Conservation (phyloP, 2,888 invertebrate genomes). For the Gasteruption jaculator region DNA sequence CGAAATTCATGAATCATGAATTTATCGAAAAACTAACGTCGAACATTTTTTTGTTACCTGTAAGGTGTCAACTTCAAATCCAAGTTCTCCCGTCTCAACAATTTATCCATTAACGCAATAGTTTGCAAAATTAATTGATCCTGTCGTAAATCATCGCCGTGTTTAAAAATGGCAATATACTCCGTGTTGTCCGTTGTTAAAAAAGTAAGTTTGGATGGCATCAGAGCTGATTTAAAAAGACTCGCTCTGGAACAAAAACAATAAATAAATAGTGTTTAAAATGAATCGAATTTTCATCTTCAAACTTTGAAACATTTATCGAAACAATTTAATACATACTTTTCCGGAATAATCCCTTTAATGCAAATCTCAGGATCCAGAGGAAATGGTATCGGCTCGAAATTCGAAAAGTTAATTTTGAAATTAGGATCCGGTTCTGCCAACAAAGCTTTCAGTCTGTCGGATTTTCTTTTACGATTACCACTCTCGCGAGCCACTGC, state of each 20-base stretch:
- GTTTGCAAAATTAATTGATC: conserved; percentile 97
- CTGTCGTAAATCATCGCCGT: conserved; percentile 95
- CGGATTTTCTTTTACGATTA: conserved; percentile 87
- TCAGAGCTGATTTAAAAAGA: conserved; percentile 92
- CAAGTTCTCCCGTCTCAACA: conserved; percentile 88
- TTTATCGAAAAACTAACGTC: background rate
- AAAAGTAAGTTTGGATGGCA: conserved; percentile 91
- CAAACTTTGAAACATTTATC: background rate
- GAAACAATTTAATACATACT: conserved; percentile 53
- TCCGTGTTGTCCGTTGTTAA: conserved; percentile 74
- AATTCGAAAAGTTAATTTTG: conserved; percentile 83
- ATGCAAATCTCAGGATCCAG: conserved; percentile 89
- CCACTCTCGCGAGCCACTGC: conserved; percentile 86
- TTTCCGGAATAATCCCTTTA: conserved; percentile 82
- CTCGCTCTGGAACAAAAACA: conserved; percentile 58
- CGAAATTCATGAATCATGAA: background rate
- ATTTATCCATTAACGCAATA: conserved; percentile 96
- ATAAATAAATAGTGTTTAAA: conserved; percentile 6
- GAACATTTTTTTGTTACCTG: conserved; percentile 39
- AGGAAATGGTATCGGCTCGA: conserved; percentile 91
- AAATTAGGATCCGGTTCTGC: conserved; percentile 73
- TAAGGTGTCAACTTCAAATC: conserved; percentile 96
- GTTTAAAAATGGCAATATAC: conserved; percentile 95
- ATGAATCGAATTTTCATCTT: background rate
- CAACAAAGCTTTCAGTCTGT: conserved; percentile 78